Evolutionary conservation across 2,888 invertebrate species (phyloP).

Genomic region (Phlogophora meticulosa): DNA sequence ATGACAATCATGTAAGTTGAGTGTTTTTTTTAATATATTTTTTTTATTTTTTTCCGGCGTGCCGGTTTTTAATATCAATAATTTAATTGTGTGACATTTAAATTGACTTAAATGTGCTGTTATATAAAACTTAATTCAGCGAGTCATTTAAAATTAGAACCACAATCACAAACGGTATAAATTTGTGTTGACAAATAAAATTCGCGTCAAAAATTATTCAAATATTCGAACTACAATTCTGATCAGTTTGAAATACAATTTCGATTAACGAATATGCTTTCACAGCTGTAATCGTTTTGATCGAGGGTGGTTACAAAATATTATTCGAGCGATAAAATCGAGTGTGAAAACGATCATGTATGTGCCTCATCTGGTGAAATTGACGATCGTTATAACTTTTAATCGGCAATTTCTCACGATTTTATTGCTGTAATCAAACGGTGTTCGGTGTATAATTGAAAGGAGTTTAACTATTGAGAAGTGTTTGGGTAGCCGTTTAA

Average conservation of each 20-base stretch:
- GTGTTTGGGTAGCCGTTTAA: slow-evolving; percentile 12
- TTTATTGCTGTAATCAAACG: slow-evolving; percentile 54
- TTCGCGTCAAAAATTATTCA: background rate
- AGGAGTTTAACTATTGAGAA: slow-evolving; percentile 38
- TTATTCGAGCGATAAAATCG: slow-evolving; percentile 43
- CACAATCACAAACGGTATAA: background rate
- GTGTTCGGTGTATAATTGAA: slow-evolving; percentile 44
- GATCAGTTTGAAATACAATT: slow-evolving; percentile 9
- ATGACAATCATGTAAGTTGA: slow-evolving; percentile 65
- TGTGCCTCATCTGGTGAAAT: slow-evolving; percentile 43
- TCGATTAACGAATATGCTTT: slow-evolving; percentile 22
- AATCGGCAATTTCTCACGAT: slow-evolving; percentile 53
- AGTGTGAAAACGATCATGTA: slow-evolving; percentile 51
- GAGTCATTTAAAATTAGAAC: slow-evolving; percentile 1
- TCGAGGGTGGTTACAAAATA: slow-evolving; percentile 23
- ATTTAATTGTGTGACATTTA: slow-evolving; percentile 9
- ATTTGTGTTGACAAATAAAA: slow-evolving; percentile 21
- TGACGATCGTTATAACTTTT: slow-evolving; percentile 65
- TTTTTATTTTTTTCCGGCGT: slow-evolving; percentile 41
- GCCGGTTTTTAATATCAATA: slow-evolving; percentile 17
- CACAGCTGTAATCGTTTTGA: slow-evolving; percentile 14
- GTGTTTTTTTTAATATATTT: slow-evolving; percentile 28
- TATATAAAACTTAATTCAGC: background rate
- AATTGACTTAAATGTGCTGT: slow-evolving; percentile 1
- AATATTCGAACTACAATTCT: too few relatives aligned